phyloP scores from a whole-genome alignment of 2,888 invertebrate genomes.

The Sinhomidia bicolor region DNA sequence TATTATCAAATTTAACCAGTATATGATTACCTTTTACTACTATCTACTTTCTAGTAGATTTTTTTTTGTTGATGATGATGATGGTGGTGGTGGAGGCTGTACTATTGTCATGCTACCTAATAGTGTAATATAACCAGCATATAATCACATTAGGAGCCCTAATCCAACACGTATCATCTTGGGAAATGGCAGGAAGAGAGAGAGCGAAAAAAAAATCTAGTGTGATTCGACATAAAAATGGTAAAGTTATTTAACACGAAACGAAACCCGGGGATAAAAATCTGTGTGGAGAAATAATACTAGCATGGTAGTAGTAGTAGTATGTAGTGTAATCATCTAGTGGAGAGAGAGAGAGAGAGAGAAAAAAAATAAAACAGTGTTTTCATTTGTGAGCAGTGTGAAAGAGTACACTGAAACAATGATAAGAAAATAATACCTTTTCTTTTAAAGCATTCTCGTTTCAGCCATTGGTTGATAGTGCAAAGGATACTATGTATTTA shows the following conservation, averaged over 20 bases:
- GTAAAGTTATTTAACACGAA: not conserved
- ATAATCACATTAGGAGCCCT: constrained; percentile 58
- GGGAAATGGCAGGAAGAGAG: constrained; percentile 42
- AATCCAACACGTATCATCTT: constrained; percentile 44
- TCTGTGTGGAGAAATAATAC: no score
- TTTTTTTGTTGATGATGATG: not conserved
- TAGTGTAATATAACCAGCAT: not conserved
- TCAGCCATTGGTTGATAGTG: no score
- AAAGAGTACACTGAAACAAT: no score
- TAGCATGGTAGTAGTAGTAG: no score
- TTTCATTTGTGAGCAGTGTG: not conserved
- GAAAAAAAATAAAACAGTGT: no score
- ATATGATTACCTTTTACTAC: no score
- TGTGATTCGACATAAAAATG: constrained; percentile 23
- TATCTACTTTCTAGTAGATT: no score
- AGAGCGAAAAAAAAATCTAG: constrained; percentile 1
- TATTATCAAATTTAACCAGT: no score
- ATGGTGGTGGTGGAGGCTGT: no score
- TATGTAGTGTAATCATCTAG: constrained; percentile 11
- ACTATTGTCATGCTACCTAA: constrained; percentile 2
- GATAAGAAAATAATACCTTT: not conserved
- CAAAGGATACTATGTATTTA: no score
- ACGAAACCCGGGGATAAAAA: constrained; percentile 3
- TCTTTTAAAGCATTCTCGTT: not conserved
- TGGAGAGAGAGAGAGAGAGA: no score